These are phyloP conservation scores for Hemicentrotus pulcherrimus DNA, from an alignment of 35 echinoderm and acorn worm genomes.

Conservation along the genomic window DNA sequence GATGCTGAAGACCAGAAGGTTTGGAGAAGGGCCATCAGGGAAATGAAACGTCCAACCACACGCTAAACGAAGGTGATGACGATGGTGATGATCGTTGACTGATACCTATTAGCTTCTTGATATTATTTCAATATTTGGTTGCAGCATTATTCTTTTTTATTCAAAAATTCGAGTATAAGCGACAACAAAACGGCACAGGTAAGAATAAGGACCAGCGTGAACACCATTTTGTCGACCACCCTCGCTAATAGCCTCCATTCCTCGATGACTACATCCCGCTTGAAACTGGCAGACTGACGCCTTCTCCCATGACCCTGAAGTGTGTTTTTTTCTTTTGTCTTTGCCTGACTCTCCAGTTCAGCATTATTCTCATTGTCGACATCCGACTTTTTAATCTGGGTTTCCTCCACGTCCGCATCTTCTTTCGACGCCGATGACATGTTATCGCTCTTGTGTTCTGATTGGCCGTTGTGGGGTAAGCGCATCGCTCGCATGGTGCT, in stretches of 20 bases:
- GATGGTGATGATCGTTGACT: too few relatives aligned
- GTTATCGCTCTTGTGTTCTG: neutral
- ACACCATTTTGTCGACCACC: neutral
- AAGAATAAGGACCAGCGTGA: neutral
- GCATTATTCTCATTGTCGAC: neutral
- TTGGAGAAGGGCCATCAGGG: too few relatives aligned
- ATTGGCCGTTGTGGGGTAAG: neutral
- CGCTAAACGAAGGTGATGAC: too few relatives aligned
- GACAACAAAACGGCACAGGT: neutral
- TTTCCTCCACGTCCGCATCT: neutral
- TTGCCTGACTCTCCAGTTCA: neutral
- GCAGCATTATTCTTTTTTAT: neutral
- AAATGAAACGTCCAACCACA: too few relatives aligned
- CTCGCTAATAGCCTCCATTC: neutral
- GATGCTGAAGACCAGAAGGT: too few relatives aligned
- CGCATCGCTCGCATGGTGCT: neutral
- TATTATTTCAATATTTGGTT: neutral
- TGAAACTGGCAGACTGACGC: neutral
- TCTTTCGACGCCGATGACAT: neutral
- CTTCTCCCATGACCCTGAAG: neutral
- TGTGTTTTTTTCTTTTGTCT: neutral
- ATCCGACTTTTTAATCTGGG: neutral
- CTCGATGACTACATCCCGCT: neutral
- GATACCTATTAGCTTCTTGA: too few relatives aligned
- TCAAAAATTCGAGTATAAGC: neutral